phyloP scores from a whole-genome alignment of 1,140 invertebrate species.

The Leptonema lineaticorne region DNA sequence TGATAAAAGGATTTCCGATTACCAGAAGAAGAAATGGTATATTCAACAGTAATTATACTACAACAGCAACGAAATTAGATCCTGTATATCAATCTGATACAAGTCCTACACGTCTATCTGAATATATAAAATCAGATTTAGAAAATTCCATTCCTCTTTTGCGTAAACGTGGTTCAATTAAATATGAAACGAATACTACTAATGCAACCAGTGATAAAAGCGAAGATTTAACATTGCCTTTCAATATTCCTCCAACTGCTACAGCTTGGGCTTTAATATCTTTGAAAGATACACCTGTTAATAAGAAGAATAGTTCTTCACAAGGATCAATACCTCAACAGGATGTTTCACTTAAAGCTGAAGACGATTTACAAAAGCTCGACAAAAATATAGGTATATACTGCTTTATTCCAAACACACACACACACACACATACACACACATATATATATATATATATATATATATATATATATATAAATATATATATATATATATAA shows the following conservation, averaged over 20 bases:
- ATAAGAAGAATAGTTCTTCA: conserved; percentile 21
- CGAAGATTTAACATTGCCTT: conserved; percentile 1
- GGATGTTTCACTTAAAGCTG: conserved; percentile 23
- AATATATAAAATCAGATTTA: conserved; percentile 21
- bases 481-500: too few relatives aligned
- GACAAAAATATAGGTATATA: conserved; percentile 31
- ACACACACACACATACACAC: too few relatives aligned
- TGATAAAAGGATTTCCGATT: conserved; percentile 36
- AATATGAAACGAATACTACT: conserved; percentile 17
- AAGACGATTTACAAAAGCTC: conserved; percentile 34
- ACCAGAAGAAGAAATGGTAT: conserved; percentile 13
- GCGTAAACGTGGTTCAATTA: conserved; percentile 34
- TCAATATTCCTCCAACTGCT: conserved; percentile 37
- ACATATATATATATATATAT: too few relatives aligned
- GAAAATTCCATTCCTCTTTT: conserved; percentile 38
- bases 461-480: too few relatives aligned
- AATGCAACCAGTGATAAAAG: conserved; percentile 12
- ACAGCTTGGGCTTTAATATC: conserved; percentile 39
- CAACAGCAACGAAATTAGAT: conserved; percentile 36
- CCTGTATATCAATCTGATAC: conserved; percentile 32
- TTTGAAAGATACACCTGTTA: conserved; percentile 28
- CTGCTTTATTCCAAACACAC: too few relatives aligned
- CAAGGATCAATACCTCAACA: background rate
- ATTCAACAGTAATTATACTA: conserved; percentile 23
- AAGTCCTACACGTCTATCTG: conserved; percentile 27